Base-by-base conservation (phyloP, 2,888 invertebrate species). In the Pristionchus arcanus region DNA sequence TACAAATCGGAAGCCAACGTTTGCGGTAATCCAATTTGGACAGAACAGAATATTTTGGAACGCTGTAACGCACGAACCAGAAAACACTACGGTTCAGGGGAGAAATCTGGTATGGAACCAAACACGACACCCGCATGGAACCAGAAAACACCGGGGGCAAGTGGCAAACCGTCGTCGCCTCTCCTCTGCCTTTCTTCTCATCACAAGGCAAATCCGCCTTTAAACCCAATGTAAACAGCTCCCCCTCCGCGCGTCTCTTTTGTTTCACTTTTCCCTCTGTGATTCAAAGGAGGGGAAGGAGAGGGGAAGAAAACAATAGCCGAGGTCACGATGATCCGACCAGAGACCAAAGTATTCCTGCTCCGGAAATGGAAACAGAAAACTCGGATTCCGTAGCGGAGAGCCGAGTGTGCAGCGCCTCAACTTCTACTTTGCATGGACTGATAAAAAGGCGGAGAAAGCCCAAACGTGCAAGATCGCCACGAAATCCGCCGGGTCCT, bases 211-310 rank as follows among this genome's bases (percentile, higher is more conserved):
- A 71, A 71, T 71, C 71, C 71, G 66, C 66, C 71, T 34, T 31
- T 71, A 71, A 71, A 71, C 71, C 71, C 71, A 71, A 71, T 71
- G 71, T 71, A 71, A 71, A 71, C 71, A 71, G 31, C 71, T 21
- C 59, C 21, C n/a, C 42, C 42, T 49, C 42, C 42, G 9, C 42
- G 59, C 66, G 66, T 66, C 71, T 71, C 71, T 71, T 71, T 71
- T 71, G 71, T 71, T 71, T 71, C 71, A 71, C 71, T 71, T 71
- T 66, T 71, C 71, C 16, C 71, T 71, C 71, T 71, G 71, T 71
- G 34, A 71, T 71, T 71, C 71, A 71, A 34, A 66, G 13, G n/a
- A 25, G n/a, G 9, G 28, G n/a, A 66, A 66, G 28, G 28, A 28
- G 66, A 66, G 34, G 71, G 2, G 71, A 31, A 21, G 31, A 71